A percentile compares a stretch with the other conserved stretches of the same genome.
phyloP scores from a whole-genome alignment of 1,140 invertebrate species.

The Ephestia elutella region DNA sequence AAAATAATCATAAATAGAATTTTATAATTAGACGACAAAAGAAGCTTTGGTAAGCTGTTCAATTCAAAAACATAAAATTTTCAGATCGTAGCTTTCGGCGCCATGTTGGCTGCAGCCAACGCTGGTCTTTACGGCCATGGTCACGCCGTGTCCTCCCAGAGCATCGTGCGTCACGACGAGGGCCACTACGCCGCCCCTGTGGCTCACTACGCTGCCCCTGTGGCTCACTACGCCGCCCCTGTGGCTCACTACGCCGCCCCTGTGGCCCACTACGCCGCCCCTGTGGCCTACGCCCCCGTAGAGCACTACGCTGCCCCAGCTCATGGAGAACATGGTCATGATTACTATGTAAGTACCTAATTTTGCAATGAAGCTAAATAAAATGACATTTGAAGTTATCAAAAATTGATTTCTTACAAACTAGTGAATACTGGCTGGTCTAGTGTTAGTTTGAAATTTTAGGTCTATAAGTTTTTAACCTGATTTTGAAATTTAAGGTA shows the following conservation, averaged over 20 bases:
- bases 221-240: slow-evolving; percentile 29
- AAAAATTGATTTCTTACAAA: no score
- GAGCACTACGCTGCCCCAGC: slow-evolving; percentile 28
- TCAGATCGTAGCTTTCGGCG: slow-evolving; percentile 36
- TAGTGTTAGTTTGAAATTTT: no score
- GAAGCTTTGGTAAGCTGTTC: no score
- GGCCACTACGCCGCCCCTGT: slow-evolving; percentile 21
- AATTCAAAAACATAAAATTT: no score
- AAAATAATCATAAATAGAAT: no score
- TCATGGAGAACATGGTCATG: slow-evolving; percentile 26
- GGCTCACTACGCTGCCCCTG: slow-evolving; percentile 2
- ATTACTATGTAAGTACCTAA: slow-evolving; percentile 43
- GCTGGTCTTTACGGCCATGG: slow-evolving; percentile 40
- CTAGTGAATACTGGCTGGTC: no score
- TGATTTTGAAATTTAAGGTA: no score
- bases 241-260: slow-evolving; percentile 40
- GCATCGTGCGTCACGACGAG: slow-evolving; percentile 54
- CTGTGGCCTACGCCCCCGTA: slow-evolving; percentile 22
- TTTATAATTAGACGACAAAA: no score
- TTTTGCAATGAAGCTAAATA: no score
- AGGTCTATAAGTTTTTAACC: no score
- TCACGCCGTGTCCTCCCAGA: slow-evolving; percentile 59
- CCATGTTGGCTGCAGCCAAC: slow-evolving; percentile 41
- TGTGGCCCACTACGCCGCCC: slow-evolving; percentile 31
- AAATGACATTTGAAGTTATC: no score